Base-by-base conservation (phyloP, 2,797 vertebrate species). In the Cyprinella venusta region DNA sequence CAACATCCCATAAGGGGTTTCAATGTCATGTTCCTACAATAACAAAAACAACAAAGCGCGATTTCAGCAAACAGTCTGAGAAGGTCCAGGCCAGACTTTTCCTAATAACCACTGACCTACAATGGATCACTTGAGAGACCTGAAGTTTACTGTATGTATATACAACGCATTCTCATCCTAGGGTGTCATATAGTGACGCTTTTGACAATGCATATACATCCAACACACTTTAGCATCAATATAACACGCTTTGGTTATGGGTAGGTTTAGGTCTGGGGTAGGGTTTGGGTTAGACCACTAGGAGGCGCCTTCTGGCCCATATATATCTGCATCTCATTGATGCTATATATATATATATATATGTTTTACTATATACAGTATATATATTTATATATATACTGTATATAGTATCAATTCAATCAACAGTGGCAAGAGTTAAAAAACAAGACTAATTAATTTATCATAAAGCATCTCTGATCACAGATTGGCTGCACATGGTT, bases 1-100 rank as follows among this genome's bases (percentile, higher is more conserved):
- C 88, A 99, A 94, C 94, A 97, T 96, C 86, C 98, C 98, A 0
- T 97, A 96, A 8, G 97, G 96, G 0, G 98, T 99, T 92, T 99
- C 97, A 0, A 99, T 95, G 91, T 99, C 98, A 38, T 99, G 98
- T 89, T 99, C 98, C 98, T 99, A 91, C 83, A 68, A 91, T 4
- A 67, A 65, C 45, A 86, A n/a, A n/a, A n/a, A 76, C 89, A 87
- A 81, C 76, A 67, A 48, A 48, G 15, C 0, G 45, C 1, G 45
- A 16, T 21, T 81, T 82, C 9, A 50, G 21, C 36, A 48, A 76
- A 76, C 33, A 68, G 61, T 5, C 21, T 40, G 33, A 74, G 70
- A 65, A 54, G 16, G 26, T 61, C n/a, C 30, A 33, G 16, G 18
- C 4, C 9, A 24, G 16, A 26, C 54, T 7, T 76, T n/a, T 54